These are phyloP conservation scores for Diuraphis noxia DNA, from an alignment of 1,140 invertebrate genomes.

Conservation along the genomic window DNA sequence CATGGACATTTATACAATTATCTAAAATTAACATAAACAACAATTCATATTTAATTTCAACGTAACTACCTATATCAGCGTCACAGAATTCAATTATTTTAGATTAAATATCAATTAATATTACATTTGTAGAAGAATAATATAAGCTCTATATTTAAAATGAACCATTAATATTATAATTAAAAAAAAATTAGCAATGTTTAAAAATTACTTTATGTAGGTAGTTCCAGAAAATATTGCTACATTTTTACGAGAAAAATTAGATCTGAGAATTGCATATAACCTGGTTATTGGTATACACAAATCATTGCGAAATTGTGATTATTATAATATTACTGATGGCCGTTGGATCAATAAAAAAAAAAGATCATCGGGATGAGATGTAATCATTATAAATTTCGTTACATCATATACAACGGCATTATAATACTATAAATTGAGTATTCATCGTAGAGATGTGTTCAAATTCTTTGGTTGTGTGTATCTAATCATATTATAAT, in stretches of 20 bases:
- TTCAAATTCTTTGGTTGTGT: not conserved
- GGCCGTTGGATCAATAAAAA: too few species aligned
- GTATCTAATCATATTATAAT: not conserved
- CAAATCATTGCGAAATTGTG: not conserved
- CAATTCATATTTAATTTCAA: not conserved
- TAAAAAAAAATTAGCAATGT: not conserved
- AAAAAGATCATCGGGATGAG: too few species aligned
- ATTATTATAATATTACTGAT: too few species aligned
- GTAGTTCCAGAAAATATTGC: not conserved
- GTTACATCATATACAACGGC: too few species aligned
- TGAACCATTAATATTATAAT: too few species aligned
- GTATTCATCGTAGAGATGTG: not conserved
- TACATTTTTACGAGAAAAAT: not conserved
- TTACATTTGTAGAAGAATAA: not conserved
- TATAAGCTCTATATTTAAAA: not conserved
- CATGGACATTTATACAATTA: not conserved
- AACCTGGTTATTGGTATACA: not conserved
- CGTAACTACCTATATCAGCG: not conserved
- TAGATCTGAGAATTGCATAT: not conserved
- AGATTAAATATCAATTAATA: not conserved
- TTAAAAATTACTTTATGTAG: not conserved
- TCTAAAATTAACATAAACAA: not conserved
- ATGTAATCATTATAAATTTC: not conserved
- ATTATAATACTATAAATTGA: too few species aligned
- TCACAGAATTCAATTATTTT: not conserved